Evolutionary conservation across 1,140 invertebrate genomes (phyloP), one percentile per base, ranked within the genome.

Genomic region (Anastatus disparis): DNA sequence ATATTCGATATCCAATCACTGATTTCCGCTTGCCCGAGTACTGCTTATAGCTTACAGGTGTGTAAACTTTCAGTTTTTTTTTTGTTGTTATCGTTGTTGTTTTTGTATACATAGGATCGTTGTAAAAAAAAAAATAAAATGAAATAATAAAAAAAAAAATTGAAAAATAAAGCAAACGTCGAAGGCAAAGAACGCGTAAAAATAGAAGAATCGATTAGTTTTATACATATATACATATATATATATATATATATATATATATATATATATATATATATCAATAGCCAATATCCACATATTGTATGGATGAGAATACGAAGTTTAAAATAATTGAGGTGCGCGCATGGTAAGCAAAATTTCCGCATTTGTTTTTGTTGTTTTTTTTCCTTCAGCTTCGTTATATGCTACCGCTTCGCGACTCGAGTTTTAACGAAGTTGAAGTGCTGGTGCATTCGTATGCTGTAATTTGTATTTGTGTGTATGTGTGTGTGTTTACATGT

Each of bases 1-100:
- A 53, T 65, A 55, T n/a, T 24, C 35, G 50, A 66, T 66, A 66
- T 66, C 63, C 63, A 66, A 66, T 66, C 63, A 66, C 63, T 26
- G 63, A 66, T 56, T 56, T 56, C 40, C 40, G 59, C n/a, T 26
- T 22, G n/a, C n/a, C 46, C n/a, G n/a, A n/a, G n/a, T n/a, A n/a
- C n/a, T n/a, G n/a, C n/a, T n/a, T n/a, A n/a, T n/a, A n/a, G 15
- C 46, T 55, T 66, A 55, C n/a, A 4, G n/a, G n/a, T n/a, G 40
- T 26, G 52, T 35, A 20, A 40, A 12, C 22, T 42, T 53, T 65
- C 24, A 26, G 50, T 66, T 56, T 31, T n/a, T 15, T 31, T 17
- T 6, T 20, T n/a, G 26, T 31, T 56, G 17, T 17, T 2, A 31
- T 1, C 31, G 4, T 35, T 10, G 31, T 10, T 6, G 31, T n/a